Base-by-base conservation (phyloP, 2,797 vertebrate species). In the Acrossocheilus wenchowensis region DNA sequence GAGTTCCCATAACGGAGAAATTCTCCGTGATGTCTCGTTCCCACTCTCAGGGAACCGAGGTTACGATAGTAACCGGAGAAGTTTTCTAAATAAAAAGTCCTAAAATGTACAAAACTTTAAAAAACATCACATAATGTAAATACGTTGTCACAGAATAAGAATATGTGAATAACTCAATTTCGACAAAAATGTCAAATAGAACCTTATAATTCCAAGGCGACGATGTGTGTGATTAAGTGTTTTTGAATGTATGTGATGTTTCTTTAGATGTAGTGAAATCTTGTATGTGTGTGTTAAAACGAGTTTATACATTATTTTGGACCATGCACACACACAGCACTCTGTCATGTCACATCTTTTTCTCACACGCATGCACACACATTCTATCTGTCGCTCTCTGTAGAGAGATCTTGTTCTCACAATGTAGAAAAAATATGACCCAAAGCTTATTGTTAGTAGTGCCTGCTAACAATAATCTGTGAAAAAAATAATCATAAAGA, bases 201-300 rank as follows among this genome's bases (percentile, higher is more conserved):
- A 26, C 26, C 26, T 26, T 26, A 26, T 26, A 26, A 26, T 26
- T 26, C 1, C 26, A 26, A 26, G 26, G 26, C 26, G 26, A 26
- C 26, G 26, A 41, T 48, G n/a, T 72, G 23, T 82, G 68, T 82
- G 36, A 19, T 30, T n/a, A n/a, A 45, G 39, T 60, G 14, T 54
- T 52, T 73, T 45, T 62, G 26, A 83, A 83, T 26, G 68, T 57
- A 36, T 30, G 50, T 82, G 50, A 57, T 83, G 71, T 74, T 60
- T 45, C 69, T 74, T 60, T 45, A 74, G 39, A 74, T 62, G 10
- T 23, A 62, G 6, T 30, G 6, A 72, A 57, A 57, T 54, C 14
- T 72, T 54, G 17, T 50, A 5, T 11, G 6, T 11, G 2, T 43
- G 41, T 6, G 5, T 72, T 23, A 23, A 41, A 68, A 36, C 19